A percentile compares a stretch with the other conserved stretches of the same genome.
These are phyloP conservation scores for Chiloscyllium punctatum DNA, from an alignment of 2,797 vertebrate genomes.

Conservation along the genomic window DNA sequence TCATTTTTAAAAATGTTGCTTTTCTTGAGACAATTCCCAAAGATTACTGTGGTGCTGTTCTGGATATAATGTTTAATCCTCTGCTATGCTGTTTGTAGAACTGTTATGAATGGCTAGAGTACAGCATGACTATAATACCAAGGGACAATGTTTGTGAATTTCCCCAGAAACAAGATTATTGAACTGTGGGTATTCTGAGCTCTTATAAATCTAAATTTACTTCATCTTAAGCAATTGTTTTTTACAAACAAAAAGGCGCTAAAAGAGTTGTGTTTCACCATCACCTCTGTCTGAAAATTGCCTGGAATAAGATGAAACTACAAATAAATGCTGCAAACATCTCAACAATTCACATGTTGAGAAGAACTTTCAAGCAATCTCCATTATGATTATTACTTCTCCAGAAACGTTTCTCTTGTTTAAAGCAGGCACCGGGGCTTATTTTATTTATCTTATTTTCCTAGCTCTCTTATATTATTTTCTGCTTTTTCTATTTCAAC, in stretches of 20 bases:
- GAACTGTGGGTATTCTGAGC: background rate
- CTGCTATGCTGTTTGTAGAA: background rate
- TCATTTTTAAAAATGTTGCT: background rate
- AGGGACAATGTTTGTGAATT: background rate
- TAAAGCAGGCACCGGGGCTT: background rate
- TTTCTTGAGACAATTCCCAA: background rate
- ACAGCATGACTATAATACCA: background rate
- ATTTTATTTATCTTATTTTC: background rate
- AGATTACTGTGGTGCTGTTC: background rate
- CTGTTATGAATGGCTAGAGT: background rate
- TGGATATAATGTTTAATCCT: background rate
- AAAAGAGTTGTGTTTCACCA: background rate
- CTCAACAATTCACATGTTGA: background rate
- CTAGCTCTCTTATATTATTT: too few species aligned
- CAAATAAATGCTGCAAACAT: background rate
- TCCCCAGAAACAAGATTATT: background rate
- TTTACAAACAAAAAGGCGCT: background rate
- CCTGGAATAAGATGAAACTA: background rate
- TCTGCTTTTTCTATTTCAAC: background rate
- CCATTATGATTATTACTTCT: background rate
- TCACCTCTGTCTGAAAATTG: background rate
- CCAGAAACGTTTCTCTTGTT: background rate
- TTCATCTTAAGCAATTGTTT: background rate
- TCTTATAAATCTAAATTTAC: constrained; percentile 15
- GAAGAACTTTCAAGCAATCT: background rate